Conservation (phyloP, 2,888 invertebrate species). For the Abrostola tripartita region DNA sequence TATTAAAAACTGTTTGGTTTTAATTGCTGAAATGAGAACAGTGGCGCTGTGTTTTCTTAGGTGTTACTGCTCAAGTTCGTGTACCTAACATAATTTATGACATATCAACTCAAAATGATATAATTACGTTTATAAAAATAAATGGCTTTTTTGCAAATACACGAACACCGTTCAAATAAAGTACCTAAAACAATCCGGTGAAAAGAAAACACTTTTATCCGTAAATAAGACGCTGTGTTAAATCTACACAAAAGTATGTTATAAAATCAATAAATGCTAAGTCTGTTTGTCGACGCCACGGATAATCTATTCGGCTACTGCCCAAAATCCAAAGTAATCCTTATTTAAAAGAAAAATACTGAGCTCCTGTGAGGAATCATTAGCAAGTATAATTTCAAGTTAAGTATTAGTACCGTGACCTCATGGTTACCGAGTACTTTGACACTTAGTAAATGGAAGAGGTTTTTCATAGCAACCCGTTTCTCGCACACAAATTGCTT, state of each 20-base stretch:
- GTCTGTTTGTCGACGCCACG: slow-evolving; percentile 21
- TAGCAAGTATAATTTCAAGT: slow-evolving; percentile 37
- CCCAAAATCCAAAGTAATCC: slow-evolving; percentile 43
- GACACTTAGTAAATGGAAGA: slow-evolving; percentile 39
- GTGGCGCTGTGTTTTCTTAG: no score
- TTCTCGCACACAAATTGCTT: slow-evolving; percentile 25
- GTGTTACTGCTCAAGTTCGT: no score
- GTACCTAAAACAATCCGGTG: no score
- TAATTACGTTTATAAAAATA: no score
- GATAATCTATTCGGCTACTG: slow-evolving; percentile 25
- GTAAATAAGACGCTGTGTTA: not conserved
- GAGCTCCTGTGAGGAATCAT: slow-evolving; percentile 22
- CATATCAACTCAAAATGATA: no score
- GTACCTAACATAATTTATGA: no score
- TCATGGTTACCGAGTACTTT: slow-evolving; percentile 25
- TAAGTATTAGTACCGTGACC: slow-evolving; percentile 21
- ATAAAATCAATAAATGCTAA: slow-evolving; percentile 36
- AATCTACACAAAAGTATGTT: slow-evolving; percentile 12
- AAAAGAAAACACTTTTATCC: not conserved
- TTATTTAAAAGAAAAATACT: slow-evolving; percentile 37
- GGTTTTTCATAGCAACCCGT: slow-evolving; percentile 23
- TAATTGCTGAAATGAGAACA: no score
- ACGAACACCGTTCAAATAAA: no score
- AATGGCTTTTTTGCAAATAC: no score
- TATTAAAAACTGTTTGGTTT: no score